Evolutionary conservation across 2,797 vertebrate genomes (phyloP), one percentile per base, ranked within the genome.

Genomic region (Pangasius larnaudii): DNA sequence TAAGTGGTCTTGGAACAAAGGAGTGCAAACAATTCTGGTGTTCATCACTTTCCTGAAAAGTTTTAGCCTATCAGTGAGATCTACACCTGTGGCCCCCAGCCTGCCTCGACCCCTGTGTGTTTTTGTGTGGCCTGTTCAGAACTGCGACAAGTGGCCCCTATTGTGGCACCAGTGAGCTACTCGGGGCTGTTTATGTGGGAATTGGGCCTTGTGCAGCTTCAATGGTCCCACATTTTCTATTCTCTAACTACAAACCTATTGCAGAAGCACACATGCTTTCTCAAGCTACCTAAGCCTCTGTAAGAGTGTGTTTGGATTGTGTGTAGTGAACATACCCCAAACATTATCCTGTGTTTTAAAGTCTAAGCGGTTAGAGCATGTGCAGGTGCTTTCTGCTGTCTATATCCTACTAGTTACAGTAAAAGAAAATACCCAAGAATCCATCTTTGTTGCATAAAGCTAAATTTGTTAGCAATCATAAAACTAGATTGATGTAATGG

Each of bases 121-220:
- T 85, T 88, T 82, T 88, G 67, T 85, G 74, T 75, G 78, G 84
- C 86, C 42, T 77, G 46, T 84, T 65, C 85, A 89, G 72, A 72
- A 84, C 61, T 63, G 74, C 89, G 90, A 93, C 95, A 95, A 94
- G 92, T 95, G 94, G 92, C 91, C 92, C 89, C 86, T 5, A 90
- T 94, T 90, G 91, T 36, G 82, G 67, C 56, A 78, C 85, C 89
- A 89, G 11, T 81, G 91, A 92, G 90, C 87, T 90, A 89, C 93
- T 93, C 90, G 78, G 90, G 56, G 90, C 87, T 94, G 94, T 93
- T 94, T 91, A 94, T 90, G 85, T 85, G 88, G 87, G 90, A 89
- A 88, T 89, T 59, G 16, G 65, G 83, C 71, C 86, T 80, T 59
- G 36, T 85, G 75, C 80, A 36, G 24, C 24, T 39, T 92, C 78